These are phyloP conservation scores for Dynastes hyllus DNA, from an alignment of 2,888 invertebrate species.

Conservation along the genomic window DNA sequence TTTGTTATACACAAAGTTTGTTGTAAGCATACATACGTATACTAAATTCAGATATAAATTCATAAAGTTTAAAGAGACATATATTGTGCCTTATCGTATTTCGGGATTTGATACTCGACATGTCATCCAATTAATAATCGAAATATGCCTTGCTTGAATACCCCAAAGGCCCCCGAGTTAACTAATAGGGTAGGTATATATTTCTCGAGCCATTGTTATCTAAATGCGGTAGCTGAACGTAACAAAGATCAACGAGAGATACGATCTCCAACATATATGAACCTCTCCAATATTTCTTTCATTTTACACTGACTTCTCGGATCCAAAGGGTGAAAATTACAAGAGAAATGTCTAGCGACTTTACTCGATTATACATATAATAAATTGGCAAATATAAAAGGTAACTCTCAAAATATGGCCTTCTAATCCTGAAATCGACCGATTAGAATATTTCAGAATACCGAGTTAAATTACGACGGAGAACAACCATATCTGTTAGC, in stretches of 20 bases:
- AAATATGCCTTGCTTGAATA: conserved; percentile 8
- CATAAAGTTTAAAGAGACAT: not conserved
- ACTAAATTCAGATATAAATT: not conserved
- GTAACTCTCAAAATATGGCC: too few relatives aligned
- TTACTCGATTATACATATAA: too few relatives aligned
- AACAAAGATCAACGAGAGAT: conserved; percentile 4
- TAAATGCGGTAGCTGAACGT: not conserved
- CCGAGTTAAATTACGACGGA: not conserved
- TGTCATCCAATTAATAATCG: conserved; percentile 18
- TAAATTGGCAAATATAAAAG: too few relatives aligned
- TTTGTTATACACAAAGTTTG: not conserved
- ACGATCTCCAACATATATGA: conserved; percentile 1
- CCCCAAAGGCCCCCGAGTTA: not conserved
- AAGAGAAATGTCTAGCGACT: too few relatives aligned
- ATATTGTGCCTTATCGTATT: not conserved
- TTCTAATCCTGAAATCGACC: too few relatives aligned
- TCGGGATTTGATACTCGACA: not conserved
- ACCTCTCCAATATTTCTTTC: not conserved
- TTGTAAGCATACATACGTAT: not conserved
- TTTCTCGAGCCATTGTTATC: conserved; percentile 1
- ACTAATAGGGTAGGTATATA: not conserved
- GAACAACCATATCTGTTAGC: not conserved
- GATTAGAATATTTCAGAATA: not conserved
- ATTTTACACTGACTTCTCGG: not conserved
- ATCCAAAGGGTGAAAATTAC: too few relatives aligned